phyloP scores from a whole-genome alignment of 2,797 vertebrate genomes.

The Halcyon leucocephala region DNA sequence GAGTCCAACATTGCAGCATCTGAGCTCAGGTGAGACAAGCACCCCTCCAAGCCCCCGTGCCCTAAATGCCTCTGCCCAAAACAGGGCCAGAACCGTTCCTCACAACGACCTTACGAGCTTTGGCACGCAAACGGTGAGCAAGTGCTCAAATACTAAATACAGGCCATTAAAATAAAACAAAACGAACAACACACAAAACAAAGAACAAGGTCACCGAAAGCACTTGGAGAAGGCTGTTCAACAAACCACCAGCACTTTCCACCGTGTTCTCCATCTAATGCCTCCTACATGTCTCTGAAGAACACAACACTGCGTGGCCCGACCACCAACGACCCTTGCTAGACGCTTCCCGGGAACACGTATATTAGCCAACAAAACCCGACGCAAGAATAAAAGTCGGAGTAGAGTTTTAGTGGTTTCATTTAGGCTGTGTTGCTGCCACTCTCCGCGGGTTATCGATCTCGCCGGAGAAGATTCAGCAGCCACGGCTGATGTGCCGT shows the following conservation, averaged over 20 bases:
- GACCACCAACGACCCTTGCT: rapidly evolving
- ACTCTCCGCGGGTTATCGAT: conserved; percentile 63
- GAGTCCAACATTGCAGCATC: rapidly evolving
- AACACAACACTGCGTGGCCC: neutral
- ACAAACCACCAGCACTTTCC: neutral
- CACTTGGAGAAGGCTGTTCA: neutral
- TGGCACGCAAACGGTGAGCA: neutral
- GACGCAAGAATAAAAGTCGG: neutral
- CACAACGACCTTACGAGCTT: rapidly evolving
- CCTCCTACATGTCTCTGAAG: neutral
- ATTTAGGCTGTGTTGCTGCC: conserved; percentile 9
- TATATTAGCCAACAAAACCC: neutral
- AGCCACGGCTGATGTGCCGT: conserved; percentile 20
- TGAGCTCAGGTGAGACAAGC: neutral
- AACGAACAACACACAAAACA: too few species aligned
- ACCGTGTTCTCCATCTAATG: neutral
- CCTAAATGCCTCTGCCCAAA: neutral
- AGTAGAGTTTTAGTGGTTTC: neutral
- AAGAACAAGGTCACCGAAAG: rapidly evolving
- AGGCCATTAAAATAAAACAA: neutral
- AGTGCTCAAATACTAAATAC: neutral
- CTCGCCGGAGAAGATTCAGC: conserved; percentile 43
- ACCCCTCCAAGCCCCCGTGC: neutral
- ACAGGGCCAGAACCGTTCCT: neutral
- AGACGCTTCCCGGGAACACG: rapidly evolving